Percentiles rank a stretch among this genome's conserved stretches.
Conservation (phyloP, 2,113 vertebrate species). For the Opisthocomus hoazin region DNA sequence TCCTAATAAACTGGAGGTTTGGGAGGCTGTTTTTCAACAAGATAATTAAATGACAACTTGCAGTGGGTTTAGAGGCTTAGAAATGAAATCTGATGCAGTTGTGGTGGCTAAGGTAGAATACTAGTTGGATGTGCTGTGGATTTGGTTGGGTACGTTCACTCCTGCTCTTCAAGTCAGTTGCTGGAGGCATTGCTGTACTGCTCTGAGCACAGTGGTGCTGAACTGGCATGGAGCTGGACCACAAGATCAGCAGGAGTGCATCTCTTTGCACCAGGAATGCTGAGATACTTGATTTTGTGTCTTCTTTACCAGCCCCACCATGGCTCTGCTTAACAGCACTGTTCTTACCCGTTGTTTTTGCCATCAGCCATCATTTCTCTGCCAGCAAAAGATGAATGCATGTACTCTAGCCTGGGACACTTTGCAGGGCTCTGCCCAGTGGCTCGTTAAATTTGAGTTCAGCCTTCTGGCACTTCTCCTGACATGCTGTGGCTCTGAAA, state of each 20-base stretch:
- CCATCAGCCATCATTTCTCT: not conserved
- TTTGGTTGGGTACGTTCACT: not conserved
- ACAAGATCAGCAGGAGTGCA: fast-evolving
- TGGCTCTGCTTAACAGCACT: not conserved
- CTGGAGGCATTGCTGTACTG: not conserved
- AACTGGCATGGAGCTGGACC: not conserved
- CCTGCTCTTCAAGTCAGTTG: not conserved
- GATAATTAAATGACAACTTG: not conserved
- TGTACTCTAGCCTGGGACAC: not conserved
- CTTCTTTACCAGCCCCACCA: not conserved
- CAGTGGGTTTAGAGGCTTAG: not conserved
- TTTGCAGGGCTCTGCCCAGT: not conserved
- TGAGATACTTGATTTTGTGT: not conserved
- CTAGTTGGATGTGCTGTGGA: not conserved
- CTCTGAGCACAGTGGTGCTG: fast-evolving
- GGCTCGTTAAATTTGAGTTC: not conserved
- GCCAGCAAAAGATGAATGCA: not conserved
- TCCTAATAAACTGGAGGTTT: not conserved
- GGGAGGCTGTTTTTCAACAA: not conserved
- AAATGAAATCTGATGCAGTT: not conserved
- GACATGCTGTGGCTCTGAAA: not conserved
- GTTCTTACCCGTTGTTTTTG: not conserved
- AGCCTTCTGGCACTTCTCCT: not conserved
- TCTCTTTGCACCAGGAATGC: fast-evolving
- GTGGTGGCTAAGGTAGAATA: not conserved